phyloP scores from a whole-genome alignment of 2,113 vertebrate genomes.

The Camelus dromedarius region DNA sequence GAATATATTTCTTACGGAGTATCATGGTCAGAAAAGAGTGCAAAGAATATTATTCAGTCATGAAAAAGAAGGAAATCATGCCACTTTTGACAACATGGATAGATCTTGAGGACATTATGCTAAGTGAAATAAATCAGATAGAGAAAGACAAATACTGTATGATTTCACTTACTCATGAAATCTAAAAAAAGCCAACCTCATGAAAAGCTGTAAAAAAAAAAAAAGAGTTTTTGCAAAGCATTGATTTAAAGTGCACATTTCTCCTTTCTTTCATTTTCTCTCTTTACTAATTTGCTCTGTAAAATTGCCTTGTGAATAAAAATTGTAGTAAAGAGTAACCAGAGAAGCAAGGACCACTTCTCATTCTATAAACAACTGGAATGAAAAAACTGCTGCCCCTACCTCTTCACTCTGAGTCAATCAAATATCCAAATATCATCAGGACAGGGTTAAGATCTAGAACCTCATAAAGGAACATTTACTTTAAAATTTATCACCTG shows the following conservation, averaged over 20 bases:
- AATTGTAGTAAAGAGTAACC: slow-evolving; percentile 25
- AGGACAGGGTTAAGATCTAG: background rate
- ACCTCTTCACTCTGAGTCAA: background rate
- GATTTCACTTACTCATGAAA: background rate
- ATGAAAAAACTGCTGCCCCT: background rate
- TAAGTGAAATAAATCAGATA: background rate
- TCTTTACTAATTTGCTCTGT: slow-evolving; percentile 30
- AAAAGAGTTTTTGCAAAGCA: background rate
- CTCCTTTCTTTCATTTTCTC: background rate
- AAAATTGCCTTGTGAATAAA: slow-evolving; percentile 23
- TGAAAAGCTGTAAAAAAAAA: background rate
- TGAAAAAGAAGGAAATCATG: background rate
- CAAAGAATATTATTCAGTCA: background rate
- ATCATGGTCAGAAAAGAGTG: background rate
- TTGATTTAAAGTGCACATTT: background rate
- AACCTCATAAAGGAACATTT: background rate
- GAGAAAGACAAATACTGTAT: background rate
- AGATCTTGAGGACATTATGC: background rate
- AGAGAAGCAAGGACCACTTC: background rate
- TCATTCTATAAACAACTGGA: background rate
- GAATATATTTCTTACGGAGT: background rate
- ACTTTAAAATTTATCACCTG: background rate
- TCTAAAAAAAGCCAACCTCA: background rate
- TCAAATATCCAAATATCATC: background rate
- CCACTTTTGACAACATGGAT: background rate